Evolutionary conservation across 2,888 invertebrate genomes (phyloP).

Genomic region (Pristionchus exspectatus): DNA sequence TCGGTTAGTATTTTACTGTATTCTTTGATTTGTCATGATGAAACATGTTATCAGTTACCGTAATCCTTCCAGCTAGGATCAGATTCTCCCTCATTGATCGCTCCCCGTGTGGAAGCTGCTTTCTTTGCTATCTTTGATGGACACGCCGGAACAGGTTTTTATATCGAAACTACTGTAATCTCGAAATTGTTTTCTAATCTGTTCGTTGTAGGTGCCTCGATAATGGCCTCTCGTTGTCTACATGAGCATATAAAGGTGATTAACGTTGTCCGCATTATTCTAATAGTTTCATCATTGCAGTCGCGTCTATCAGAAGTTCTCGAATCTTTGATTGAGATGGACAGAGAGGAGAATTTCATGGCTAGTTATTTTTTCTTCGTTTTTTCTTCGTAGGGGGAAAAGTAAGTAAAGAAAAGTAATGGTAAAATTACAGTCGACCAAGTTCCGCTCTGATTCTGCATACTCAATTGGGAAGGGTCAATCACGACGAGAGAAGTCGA

Average conservation of each 20-base stretch:
- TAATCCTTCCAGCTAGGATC: constrained; percentile 52
- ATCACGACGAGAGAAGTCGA: constrained; percentile 1
- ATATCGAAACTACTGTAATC: not conserved
- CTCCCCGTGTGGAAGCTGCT: constrained; percentile 70
- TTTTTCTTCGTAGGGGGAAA: too few relatives aligned
- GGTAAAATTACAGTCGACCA: constrained; percentile 45
- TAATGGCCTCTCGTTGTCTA: constrained; percentile 87
- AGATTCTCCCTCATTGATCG: not conserved
- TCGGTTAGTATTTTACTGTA: constrained; percentile 55
- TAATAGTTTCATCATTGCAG: constrained; percentile 46
- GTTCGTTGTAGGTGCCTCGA: constrained; percentile 83
- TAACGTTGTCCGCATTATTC: not conserved
- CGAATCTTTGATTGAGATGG: constrained; percentile 68
- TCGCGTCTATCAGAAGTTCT: constrained; percentile 70
- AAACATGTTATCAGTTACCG: not conserved
- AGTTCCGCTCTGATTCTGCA: constrained; percentile 61
- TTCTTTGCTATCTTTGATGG: constrained; percentile 91
- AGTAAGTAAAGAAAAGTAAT: not conserved
- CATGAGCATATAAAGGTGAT: constrained; percentile 87
- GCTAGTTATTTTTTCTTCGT: constrained; percentile 10
- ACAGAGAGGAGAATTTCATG: constrained; percentile 64
- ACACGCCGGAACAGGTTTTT: constrained; percentile 85
- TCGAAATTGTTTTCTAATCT: not conserved
- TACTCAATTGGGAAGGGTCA: constrained; percentile 60
- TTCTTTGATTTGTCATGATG: not conserved